Evolutionary conservation across 2,797 vertebrate species (phyloP).

Genomic region (Anabacerthia variegaticeps): DNA sequence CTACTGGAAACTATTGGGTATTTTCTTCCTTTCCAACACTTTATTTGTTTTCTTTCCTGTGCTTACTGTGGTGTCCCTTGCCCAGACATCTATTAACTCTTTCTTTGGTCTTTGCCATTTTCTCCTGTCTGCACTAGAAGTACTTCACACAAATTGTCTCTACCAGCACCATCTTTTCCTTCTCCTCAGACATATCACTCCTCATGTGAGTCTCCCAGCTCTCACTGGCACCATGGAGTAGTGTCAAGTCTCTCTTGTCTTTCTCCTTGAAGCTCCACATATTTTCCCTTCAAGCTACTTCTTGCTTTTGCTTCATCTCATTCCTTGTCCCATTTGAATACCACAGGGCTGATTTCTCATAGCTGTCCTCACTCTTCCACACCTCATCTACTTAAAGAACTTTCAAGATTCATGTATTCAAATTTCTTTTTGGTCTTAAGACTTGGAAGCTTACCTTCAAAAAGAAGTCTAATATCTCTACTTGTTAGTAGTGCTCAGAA

Average conservation of each 20-base stretch:
- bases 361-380: not conserved
- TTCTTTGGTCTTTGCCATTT: not conserved
- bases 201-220: not conserved
- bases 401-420: not conserved
- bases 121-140: not conserved
- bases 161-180: not conserved
- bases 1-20: not conserved
- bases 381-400: not conserved
- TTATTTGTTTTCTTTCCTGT: conserved; percentile 6
- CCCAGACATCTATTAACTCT: not conserved
- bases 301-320: not conserved
- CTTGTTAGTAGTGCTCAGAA: not conserved
- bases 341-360: not conserved
- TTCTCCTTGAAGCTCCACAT: not conserved
- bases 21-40: conserved; percentile 33
- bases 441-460: not conserved
- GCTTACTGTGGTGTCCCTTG: not conserved
- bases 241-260: not conserved
- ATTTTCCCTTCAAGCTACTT: not conserved
- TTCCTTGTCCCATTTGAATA: not conserved
- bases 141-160: not conserved
- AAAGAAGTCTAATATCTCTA: not conserved
- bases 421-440: not conserved
- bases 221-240: not conserved
- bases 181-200: not conserved